Evolutionary conservation across 2,797 vertebrate genomes (phyloP).

Genomic region (Strix occidentalis): DNA sequence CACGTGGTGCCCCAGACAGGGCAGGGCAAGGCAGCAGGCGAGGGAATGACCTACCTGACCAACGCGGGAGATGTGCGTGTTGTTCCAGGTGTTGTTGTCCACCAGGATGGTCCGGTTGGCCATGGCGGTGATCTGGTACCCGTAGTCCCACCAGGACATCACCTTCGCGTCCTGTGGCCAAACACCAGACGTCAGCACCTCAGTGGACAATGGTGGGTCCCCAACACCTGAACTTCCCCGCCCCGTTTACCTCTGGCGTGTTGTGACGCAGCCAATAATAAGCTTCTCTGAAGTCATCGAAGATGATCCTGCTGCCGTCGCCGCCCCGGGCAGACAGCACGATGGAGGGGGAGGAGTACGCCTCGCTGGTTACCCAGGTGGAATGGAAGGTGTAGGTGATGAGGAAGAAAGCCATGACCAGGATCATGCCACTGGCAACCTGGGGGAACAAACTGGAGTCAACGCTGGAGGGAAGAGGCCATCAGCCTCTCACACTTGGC

Average conservation of each 20-base stretch:
- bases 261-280: constrained; percentile 99
- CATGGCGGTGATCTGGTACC: constrained; percentile 99
- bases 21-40: fast-evolving
- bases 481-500: fast-evolving
- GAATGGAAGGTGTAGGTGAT: constrained; percentile 99
- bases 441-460: constrained; percentile 18
- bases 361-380: constrained; percentile 99
- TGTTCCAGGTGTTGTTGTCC: constrained; percentile 99
- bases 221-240: fast-evolving
- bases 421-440: constrained; percentile 99
- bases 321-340: constrained; percentile 94
- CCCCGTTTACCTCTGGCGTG: constrained; percentile 87
- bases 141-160: constrained; percentile 99
- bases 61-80: constrained; percentile 97
- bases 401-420: constrained; percentile 98
- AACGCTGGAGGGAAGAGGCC: fast-evolving
- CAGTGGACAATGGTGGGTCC: fast-evolving
- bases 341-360: constrained; percentile 97
- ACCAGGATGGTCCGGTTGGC: constrained; percentile 98
- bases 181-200: fast-evolving
- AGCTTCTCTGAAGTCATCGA: constrained; percentile 97
- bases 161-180: constrained; percentile 91
- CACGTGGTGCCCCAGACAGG: fast-evolving
- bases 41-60: constrained; percentile 84
- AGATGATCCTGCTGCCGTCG: constrained; percentile 97